These are phyloP conservation scores for Rhagonycha fulva DNA, from an alignment of 2,888 invertebrate genomes.

Conservation along the genomic window DNA sequence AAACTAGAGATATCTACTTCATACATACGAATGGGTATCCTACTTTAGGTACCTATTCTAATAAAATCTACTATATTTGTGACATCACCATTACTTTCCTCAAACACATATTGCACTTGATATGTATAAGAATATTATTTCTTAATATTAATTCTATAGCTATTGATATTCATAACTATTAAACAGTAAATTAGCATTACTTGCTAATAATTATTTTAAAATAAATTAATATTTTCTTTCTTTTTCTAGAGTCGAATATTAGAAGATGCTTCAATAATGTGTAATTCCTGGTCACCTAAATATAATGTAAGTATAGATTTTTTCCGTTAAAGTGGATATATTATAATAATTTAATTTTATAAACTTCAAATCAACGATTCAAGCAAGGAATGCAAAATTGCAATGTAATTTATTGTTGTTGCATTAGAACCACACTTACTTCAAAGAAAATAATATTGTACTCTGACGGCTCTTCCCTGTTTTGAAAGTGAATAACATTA, in stretches of 20 bases:
- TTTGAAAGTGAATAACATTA: neutral
- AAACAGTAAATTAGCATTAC: neutral
- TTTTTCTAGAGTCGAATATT: conserved; percentile 84
- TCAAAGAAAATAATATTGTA: neutral
- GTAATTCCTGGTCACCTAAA: conserved; percentile 89
- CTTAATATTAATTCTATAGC: neutral
- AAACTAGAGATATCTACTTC: no score
- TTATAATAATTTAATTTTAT: neutral
- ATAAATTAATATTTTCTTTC: conserved; percentile 42
- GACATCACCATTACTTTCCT: no score
- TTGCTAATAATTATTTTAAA: neutral
- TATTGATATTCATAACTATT: neutral
- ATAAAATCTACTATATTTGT: no score
- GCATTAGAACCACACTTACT: neutral
- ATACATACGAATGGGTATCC: no score
- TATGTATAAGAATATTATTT: no score
- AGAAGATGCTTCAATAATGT: conserved; percentile 89
- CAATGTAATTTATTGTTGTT: neutral
- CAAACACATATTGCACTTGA: no score
- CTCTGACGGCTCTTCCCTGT: neutral
- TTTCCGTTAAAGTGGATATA: neutral
- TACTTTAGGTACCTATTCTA: no score
- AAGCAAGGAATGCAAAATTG: no score
- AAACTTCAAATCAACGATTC: neutral
- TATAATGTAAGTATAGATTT: conserved; percentile 76